These are phyloP conservation scores for Aurelia coerulea DNA, from an alignment of 30 jellyfish, hydroid and myxozoan species.

Conservation along the genomic window DNA sequence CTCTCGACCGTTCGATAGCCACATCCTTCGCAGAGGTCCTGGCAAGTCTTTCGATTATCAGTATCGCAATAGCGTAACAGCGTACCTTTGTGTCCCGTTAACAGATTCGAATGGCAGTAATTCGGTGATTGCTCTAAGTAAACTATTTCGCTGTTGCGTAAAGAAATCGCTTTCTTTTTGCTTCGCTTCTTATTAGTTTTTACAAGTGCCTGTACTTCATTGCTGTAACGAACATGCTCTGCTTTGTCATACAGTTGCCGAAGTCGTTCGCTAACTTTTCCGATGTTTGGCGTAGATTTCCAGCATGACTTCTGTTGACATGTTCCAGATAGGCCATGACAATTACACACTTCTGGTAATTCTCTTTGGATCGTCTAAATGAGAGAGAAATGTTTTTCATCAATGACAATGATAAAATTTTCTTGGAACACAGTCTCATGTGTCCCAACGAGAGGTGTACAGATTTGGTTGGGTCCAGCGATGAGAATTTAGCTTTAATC, in stretches of 20 bases:
- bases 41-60: constrained; percentile 39
- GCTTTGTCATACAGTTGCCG: constrained; percentile 67
- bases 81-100: constrained; percentile 67
- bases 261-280: constrained; percentile 63
- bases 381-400: neutral
- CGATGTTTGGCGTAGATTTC: constrained; percentile 74
- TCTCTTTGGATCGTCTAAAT: constrained; percentile 51
- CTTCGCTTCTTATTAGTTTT: neutral
- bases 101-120: constrained; percentile 36
- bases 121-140: constrained; percentile 62
- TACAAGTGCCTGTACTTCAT: neutral
- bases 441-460: too few relatives aligned
- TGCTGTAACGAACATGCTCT: constrained; percentile 23
- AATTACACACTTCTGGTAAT: constrained; percentile 70
- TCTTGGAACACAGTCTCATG: neutral
- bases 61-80: constrained; percentile 64
- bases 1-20: constrained; percentile 62
- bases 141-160: constrained; percentile 31
- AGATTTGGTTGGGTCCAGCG: too few relatives aligned
- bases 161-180: neutral
- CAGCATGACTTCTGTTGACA: constrained; percentile 72
- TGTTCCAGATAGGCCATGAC: constrained; percentile 83
- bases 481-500: too few relatives aligned
- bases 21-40: constrained; percentile 62
- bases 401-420: neutral